These are phyloP conservation scores for Lapara coniferarum DNA, from an alignment of 2,888 invertebrate genomes.

Conservation along the genomic window DNA sequence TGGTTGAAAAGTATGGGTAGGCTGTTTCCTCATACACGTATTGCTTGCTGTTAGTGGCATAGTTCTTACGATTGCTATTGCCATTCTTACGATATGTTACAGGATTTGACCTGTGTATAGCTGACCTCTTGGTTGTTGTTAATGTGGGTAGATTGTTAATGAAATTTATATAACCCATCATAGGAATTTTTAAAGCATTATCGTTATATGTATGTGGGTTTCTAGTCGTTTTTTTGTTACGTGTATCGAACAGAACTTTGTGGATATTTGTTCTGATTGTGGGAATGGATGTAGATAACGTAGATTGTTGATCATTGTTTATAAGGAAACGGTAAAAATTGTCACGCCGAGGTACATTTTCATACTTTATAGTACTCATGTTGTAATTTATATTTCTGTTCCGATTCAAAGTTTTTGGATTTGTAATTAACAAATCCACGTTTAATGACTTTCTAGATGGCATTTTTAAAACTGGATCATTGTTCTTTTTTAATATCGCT, in stretches of 20 bases:
- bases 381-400: background rate
- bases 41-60: constrained; percentile 42
- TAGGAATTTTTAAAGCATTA: constrained; percentile 25
- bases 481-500: background rate
- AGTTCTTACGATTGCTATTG: constrained; percentile 39
- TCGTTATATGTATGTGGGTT: constrained; percentile 19
- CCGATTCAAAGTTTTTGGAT: background rate
- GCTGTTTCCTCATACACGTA: constrained; percentile 37
- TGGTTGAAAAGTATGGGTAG: constrained; percentile 40
- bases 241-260: background rate
- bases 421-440: background rate
- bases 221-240: constrained; percentile 19
- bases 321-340: constrained; percentile 10
- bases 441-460: constrained; percentile 10
- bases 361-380: background rate
- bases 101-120: constrained; percentile 30
- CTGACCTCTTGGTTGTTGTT: constrained; percentile 27
- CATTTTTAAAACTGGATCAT: background rate
- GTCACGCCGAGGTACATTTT: constrained; percentile 1
- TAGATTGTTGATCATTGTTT: background rate
- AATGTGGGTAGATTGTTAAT: constrained; percentile 28
- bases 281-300: background rate
- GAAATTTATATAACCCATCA: constrained; percentile 30
- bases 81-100: constrained; percentile 27
- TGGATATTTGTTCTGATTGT: constrained; percentile 12